phyloP scores from a whole-genome alignment of 2,888 invertebrate genomes.

The Apoda limacodes region DNA sequence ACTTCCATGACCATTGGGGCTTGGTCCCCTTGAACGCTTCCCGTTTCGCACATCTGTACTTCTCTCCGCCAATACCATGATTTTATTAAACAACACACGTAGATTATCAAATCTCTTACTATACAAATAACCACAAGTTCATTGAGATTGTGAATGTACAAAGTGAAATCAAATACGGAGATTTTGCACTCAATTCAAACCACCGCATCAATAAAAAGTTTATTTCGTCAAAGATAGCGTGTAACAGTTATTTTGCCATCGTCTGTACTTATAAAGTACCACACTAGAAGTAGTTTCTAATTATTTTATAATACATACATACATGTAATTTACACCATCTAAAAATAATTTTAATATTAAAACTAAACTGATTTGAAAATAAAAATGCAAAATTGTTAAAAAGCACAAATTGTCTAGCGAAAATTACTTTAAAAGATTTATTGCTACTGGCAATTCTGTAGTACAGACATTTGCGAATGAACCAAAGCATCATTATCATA shows the following conservation, averaged over 20 bases:
- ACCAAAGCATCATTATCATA: conserved; percentile 20
- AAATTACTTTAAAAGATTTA: too few species aligned
- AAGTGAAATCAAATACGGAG: conserved; percentile 39
- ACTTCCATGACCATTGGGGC: conserved; percentile 86
- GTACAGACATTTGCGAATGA: conserved; percentile 37
- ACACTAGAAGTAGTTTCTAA: too few species aligned
- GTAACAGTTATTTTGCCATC: conserved; percentile 36
- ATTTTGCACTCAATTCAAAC: conserved; percentile 63
- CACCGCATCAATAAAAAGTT: conserved; percentile 70
- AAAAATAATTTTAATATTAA: too few species aligned
- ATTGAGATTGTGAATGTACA: conserved; percentile 19
- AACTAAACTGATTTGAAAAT: too few species aligned
- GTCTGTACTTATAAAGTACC: conserved; percentile 58
- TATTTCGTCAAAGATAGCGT: conserved; percentile 48
- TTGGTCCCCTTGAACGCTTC: conserved; percentile 89
- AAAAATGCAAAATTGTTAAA: too few species aligned
- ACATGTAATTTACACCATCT: too few species aligned
- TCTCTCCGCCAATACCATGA: conserved; percentile 91
- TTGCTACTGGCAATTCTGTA: conserved; percentile 29
- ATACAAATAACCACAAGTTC: conserved; percentile 21
- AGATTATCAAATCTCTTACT: conserved; percentile 17
- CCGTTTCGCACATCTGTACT: conserved; percentile 89
- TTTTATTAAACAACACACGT: conserved; percentile 35
- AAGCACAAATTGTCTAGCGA: too few species aligned
- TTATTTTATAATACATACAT: too few species aligned